Base-by-base conservation (phyloP, 2,888 invertebrate genomes). In the Acanthosoma haemorrhoidale region DNA sequence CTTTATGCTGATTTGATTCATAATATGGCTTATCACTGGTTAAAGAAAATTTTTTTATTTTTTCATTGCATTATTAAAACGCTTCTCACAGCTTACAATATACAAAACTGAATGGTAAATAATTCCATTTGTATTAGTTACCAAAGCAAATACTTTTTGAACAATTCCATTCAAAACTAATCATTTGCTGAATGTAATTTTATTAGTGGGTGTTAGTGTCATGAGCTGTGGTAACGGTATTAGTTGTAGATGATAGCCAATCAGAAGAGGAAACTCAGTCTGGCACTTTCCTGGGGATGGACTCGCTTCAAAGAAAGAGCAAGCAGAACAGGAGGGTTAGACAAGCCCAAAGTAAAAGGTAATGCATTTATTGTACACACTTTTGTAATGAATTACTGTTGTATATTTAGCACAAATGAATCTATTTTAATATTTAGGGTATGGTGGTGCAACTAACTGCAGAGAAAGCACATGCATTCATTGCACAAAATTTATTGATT, bases 341-440 rank as follows among this genome's bases (percentile, higher is more conserved):
- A 78, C 88, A 88, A 79, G 86, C 87, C 75, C 88, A 88, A 79
- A 82, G 87, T 72, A 88, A 88, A 82, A 84, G 88, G 86, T 86
- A 79, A 71, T 61, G n/a, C 18, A 41, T 0, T 41, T 41, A n/a
- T n/a, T n/a, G n/a, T n/a, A n/a, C n/a, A n/a, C n/a, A n/a, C n/a
- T n/a, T n/a, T n/a, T n/a, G n/a, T n/a, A n/a, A n/a, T n/a, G n/a
- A n/a, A n/a, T n/a, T n/a, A n/a, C n/a, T n/a, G n/a, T n/a, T n/a
- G n/a, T n/a, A n/a, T n/a, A n/a, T n/a, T n/a, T n/a, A n/a, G n/a
- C n/a, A n/a, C n/a, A n/a, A n/a, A n/a, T n/a, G n/a, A n/a, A n/a
- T n/a, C n/a, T n/a, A n/a, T n/a, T n/a, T n/a, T n/a, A n/a, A n/a
- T n/a, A n/a, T n/a, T n/a, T n/a, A n/a, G n/a, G n/a, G n/a, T n/a